A percentile compares a stretch with the other conserved stretches of the same genome.
Conservation (phyloP, 1,140 invertebrate species). For the Philopotamus ludificatus region DNA sequence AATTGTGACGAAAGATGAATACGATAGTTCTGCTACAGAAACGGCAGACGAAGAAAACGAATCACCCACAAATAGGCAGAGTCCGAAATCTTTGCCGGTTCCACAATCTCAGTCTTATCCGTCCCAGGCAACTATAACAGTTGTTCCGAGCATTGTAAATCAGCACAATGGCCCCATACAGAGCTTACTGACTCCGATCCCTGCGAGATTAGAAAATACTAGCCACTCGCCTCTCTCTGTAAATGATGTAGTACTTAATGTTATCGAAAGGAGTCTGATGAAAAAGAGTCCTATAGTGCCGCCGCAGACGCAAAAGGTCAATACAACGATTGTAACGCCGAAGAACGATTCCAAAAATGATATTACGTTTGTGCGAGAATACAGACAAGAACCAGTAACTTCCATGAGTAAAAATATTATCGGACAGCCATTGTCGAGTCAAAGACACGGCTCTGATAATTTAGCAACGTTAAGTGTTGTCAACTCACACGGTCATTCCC, state of each 20-base stretch:
- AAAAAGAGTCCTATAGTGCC: constrained; percentile 59
- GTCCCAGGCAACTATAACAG: constrained; percentile 44
- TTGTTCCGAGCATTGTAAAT: constrained; percentile 35
- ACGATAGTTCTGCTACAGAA: constrained; percentile 83
- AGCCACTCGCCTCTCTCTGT: constrained; percentile 64
- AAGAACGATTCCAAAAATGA: constrained; percentile 51
- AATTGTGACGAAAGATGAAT: constrained; percentile 62
- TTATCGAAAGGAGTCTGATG: constrained; percentile 72
- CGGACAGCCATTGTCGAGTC: constrained; percentile 20
- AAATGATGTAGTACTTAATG: constrained; percentile 71
- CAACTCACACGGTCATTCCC: constrained; percentile 49
- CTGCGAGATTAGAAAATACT: constrained; percentile 28
- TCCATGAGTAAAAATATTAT: constrained; percentile 22
- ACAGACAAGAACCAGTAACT: constrained; percentile 46
- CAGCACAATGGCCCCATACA: constrained; percentile 46
- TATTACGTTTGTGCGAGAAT: constrained; percentile 58
- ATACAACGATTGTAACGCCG: constrained; percentile 16
- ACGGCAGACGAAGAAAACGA: constrained; percentile 79
- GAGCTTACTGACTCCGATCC: constrained; percentile 37
- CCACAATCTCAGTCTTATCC: constrained; percentile 35
- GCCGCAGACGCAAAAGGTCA: constrained; percentile 43
- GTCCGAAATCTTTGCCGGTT: constrained; percentile 45
- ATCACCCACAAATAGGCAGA: constrained; percentile 55
- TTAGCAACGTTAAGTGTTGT: constrained; percentile 71
- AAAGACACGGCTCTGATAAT: constrained; percentile 45